Percentiles rank a stretch among this genome's conserved stretches.
phyloP scores from a whole-genome alignment of 2,797 vertebrate species.

The Buphagus erythrorhynchus region DNA sequence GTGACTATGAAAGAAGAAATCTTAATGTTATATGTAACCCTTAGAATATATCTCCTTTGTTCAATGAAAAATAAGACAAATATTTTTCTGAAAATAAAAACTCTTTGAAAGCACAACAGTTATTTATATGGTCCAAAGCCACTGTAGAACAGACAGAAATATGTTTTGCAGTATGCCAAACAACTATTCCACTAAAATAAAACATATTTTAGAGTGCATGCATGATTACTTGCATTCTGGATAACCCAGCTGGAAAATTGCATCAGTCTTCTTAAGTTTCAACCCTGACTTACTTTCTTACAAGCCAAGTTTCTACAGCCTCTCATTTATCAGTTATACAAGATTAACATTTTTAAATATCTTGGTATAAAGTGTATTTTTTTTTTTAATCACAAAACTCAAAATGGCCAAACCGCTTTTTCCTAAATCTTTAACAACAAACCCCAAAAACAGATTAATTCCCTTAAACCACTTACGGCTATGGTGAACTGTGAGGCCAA shows the following conservation, averaged over 20 bases:
- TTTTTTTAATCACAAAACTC: neutral
- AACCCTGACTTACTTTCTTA: neutral
- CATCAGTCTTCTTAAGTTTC: neutral
- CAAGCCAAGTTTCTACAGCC: neutral
- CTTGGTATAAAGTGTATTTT: neutral
- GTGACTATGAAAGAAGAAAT: neutral
- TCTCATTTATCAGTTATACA: neutral
- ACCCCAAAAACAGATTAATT: neutral
- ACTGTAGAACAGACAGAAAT: neutral
- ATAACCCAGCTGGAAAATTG: neutral
- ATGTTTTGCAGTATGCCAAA: neutral
- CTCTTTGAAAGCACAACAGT: neutral
- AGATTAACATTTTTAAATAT: neutral
- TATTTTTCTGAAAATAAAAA: neutral
- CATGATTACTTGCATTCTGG: neutral
- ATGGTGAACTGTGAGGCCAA: neutral
- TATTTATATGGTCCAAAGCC: neutral
- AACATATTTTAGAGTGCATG: neutral
- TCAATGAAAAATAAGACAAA: neutral
- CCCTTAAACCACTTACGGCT: neutral
- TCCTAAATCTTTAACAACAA: neutral
- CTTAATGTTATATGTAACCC: neutral
- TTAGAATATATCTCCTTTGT: neutral
- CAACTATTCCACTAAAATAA: neutral
- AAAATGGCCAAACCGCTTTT: neutral